Base-by-base conservation (phyloP, 2,888 invertebrate genomes). In the Argyresthia albistria region DNA sequence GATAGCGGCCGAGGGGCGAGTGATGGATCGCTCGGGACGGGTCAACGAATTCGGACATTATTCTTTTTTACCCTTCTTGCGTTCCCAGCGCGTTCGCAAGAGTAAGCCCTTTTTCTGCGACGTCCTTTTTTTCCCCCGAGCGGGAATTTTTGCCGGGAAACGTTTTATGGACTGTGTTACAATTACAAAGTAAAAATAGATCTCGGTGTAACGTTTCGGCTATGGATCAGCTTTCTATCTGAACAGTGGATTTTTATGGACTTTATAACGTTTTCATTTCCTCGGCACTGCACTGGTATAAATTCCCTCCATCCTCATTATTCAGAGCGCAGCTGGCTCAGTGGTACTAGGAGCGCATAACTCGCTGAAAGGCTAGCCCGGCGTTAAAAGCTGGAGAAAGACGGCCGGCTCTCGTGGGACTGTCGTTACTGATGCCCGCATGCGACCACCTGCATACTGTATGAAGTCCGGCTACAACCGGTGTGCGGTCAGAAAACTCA, bases 41-140 rank as follows among this genome's bases (percentile, higher is more conserved):
- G 88, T 88, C 88, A 88, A 88, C 88, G 88, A 83, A 88, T 88
- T 88, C 88, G 87, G 80, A 86, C 88, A 88, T 88, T 88, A 87
- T 87, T 88, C 88, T 88, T 88, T 88, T 88, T 87, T 86, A 87
- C 86, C 88, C 88, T 88, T 88, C 88, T 87, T 84, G 80, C 80
- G 79, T 75, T 73, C 73, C 69, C 70, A 63, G 46, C 43, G 62
- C 73, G 71, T 82, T 83, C 80, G 82, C 80, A 77, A 77, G 78
- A 80, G 83, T 84, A 83, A 84, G 84, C 84, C 84, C 86, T 84
- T 86, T 86, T 86, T 80, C 77, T 81, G 80, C 79, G 76, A 80
- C 70, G 80, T 81, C 80, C 82, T 81, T 86, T 86, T 80, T 82
- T 80, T 71, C 16, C 25, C 25, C 69, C 71, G 65, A 65, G 63